Percentiles rank a stretch among this genome's conserved stretches.
phyloP scores from a whole-genome alignment of 2,888 invertebrate genomes.

The Spisula solida region DNA sequence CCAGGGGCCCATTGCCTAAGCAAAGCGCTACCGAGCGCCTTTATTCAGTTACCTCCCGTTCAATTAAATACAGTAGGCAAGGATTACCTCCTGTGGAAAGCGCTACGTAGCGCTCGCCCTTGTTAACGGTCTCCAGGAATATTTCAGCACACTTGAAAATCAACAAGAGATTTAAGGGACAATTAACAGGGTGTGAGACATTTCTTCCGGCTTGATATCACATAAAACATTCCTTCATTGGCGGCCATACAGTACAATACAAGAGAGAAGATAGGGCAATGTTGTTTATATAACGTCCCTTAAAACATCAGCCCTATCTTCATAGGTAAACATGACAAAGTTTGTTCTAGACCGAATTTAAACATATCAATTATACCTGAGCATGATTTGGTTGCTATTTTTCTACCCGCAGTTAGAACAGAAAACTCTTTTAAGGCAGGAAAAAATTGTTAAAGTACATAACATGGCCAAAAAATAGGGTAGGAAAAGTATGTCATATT shows the following conservation, averaged over 20 bases:
- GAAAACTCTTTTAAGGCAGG: background rate
- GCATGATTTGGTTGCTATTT: slow-evolving; percentile 46
- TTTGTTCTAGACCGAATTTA: slow-evolving; percentile 36
- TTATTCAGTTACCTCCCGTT: no score
- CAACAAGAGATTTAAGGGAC: background rate
- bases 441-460: no score
- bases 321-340: slow-evolving; percentile 46
- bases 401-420: slow-evolving; percentile 19
- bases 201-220: background rate
- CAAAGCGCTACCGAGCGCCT: no score
- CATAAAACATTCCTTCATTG: slow-evolving; percentile 8
- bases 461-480: no score
- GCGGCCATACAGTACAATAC: background rate
- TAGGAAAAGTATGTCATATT: no score
- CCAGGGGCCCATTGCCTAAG: no score
- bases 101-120: no score
- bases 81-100: no score
- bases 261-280: background rate
- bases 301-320: slow-evolving; percentile 25
- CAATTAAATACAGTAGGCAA: no score
- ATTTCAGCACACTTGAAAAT: background rate
- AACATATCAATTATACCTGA: slow-evolving; percentile 46
- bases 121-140: background rate
- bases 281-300: slow-evolving; percentile 39
- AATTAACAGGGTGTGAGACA: background rate